Conservation (phyloP, 1,140 invertebrate genomes). For the Teleopsis dalmanni region DNA sequence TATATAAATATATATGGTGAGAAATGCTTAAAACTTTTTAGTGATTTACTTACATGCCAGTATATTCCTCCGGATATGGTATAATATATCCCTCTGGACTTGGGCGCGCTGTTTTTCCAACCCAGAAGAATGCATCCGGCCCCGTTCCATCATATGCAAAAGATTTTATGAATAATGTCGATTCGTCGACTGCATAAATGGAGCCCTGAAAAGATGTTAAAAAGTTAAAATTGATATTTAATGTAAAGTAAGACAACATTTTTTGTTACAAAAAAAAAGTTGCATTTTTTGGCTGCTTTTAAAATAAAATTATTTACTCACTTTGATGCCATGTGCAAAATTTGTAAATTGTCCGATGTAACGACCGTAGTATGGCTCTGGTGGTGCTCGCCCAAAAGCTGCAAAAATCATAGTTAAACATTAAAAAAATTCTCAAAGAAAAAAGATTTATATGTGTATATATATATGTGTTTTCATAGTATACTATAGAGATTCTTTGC, state of each 20-base stretch:
- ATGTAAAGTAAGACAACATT: background rate
- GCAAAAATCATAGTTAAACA: too few relatives aligned
- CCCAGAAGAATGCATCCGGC: conserved; percentile 82
- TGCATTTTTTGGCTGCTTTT: background rate
- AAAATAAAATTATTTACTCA: conserved; percentile 11
- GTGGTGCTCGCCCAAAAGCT: conserved; percentile 42
- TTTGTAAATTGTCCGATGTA: conserved; percentile 60
- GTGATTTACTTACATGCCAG: conserved; percentile 54
- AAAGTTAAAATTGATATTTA: conserved; percentile 2
- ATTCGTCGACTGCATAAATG: conserved; percentile 80
- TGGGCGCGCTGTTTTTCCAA: conserved; percentile 66
- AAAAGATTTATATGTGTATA: too few relatives aligned
- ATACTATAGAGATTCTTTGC: too few relatives aligned
- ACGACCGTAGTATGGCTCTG: conserved; percentile 67
- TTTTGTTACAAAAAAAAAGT: background rate
- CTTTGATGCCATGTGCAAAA: conserved; percentile 64
- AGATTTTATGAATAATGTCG: conserved; percentile 74
- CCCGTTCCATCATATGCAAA: conserved; percentile 81
- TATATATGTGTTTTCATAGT: too few relatives aligned
- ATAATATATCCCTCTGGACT: conserved; percentile 72
- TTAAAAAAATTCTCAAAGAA: too few relatives aligned
- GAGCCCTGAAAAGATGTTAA: conserved; percentile 48
- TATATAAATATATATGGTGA: background rate
- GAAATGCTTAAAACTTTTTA: too few relatives aligned
- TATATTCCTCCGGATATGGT: conserved; percentile 75